phyloP scores from a whole-genome alignment of 2,888 invertebrate genomes.

The Oscheius sp. region DNA sequence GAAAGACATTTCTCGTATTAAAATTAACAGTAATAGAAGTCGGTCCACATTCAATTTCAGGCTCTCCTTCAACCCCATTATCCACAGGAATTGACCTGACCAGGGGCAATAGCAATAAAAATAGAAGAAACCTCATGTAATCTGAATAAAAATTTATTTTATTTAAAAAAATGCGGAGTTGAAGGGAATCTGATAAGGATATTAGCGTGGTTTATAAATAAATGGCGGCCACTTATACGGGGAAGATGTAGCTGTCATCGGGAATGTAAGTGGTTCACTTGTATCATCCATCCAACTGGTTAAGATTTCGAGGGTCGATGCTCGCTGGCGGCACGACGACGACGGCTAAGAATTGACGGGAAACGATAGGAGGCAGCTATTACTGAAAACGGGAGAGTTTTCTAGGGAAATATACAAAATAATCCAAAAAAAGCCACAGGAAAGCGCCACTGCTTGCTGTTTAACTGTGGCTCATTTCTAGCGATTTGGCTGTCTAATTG shows the following conservation, averaged over 20 bases:
- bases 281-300: background rate
- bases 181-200: background rate
- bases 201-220: conserved; percentile 3
- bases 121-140: background rate
- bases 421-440: no score
- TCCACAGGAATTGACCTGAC: conserved; percentile 60
- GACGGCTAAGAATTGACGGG: conserved; percentile 47
- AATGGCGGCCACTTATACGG: conserved; percentile 20
- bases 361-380: conserved; percentile 35
- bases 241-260: conserved; percentile 13
- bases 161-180: background rate
- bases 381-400: background rate
- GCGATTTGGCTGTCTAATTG: no score
- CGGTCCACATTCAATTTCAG: conserved; percentile 72
- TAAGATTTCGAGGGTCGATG: background rate
- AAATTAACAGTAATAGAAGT: conserved; percentile 68
- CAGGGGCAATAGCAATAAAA: conserved; percentile 5
- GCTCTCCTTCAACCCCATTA: conserved; percentile 67
- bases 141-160: conserved; percentile 1
- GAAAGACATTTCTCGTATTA: conserved; percentile 62
- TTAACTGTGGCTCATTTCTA: no score
- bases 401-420: no score
- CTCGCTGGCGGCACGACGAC: conserved; percentile 41
- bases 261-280: conserved; percentile 10
- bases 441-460: no score